Evolutionary conservation across 2,888 invertebrate species (phyloP).

Genomic region (Panzeria rudis): DNA sequence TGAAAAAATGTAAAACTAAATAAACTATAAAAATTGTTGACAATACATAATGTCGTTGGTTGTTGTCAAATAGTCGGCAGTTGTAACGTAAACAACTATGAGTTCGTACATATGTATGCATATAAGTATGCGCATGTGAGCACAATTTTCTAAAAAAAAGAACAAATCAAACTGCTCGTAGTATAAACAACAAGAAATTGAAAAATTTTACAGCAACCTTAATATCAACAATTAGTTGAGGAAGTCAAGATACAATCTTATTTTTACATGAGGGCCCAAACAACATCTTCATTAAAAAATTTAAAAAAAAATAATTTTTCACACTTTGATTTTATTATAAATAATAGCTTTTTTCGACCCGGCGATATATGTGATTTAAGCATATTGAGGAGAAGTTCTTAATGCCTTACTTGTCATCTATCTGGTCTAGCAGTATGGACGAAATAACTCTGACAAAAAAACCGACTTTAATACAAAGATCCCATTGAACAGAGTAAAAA

Average conservation of each 20-base stretch:
- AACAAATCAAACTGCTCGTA: constrained; percentile 15
- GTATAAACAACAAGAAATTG: constrained; percentile 34
- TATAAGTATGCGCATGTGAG: constrained; percentile 13
- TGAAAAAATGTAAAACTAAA: constrained; percentile 46
- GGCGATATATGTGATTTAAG: too few species aligned
- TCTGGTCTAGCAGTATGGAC: too few species aligned
- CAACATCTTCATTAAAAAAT: constrained; percentile 7
- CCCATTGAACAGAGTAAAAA: too few species aligned
- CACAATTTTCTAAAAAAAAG: constrained; percentile 10
- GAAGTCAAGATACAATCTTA: constrained; percentile 50
- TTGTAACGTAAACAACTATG: constrained; percentile 56
- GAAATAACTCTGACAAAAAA: too few species aligned
- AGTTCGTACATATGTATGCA: background rate
- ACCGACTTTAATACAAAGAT: too few species aligned
- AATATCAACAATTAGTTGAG: constrained; percentile 51
- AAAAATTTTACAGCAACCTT: constrained; percentile 37
- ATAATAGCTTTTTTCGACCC: too few species aligned
- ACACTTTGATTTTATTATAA: background rate
- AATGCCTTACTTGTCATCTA: too few species aligned
- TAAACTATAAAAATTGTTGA: constrained; percentile 67
- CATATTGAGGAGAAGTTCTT: too few species aligned
- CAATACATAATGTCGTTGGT: constrained; percentile 60
- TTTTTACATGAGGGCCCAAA: constrained; percentile 22
- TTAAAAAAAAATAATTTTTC: background rate
- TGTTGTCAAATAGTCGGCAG: constrained; percentile 63